phyloP scores from a whole-genome alignment of 1,140 invertebrate genomes.

The Apocrypta bakeri region DNA sequence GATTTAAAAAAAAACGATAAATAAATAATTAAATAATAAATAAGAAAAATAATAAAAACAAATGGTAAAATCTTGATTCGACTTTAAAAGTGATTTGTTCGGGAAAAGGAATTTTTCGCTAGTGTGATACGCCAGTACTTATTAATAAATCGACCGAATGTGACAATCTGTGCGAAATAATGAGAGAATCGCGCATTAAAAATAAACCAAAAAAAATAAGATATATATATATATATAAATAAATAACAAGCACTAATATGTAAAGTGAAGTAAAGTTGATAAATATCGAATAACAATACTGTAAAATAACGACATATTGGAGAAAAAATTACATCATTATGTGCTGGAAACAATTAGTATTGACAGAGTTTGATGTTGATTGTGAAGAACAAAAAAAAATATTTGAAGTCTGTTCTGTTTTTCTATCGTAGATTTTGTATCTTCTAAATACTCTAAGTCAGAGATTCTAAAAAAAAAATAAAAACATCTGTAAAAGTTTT shows the following conservation, averaged over 20 bases:
- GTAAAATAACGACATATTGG: slow-evolving; percentile 8
- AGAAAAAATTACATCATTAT: slow-evolving; percentile 40
- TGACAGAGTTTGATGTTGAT: slow-evolving; percentile 67
- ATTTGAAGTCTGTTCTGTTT: slow-evolving; percentile 71
- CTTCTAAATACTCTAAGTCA: slow-evolving; percentile 72
- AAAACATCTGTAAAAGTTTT: slow-evolving; percentile 41
- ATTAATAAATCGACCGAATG: slow-evolving; percentile 35
- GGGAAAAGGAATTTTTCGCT: neutral
- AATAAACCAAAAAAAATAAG: slow-evolving; percentile 52
- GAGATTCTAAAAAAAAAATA: slow-evolving; percentile 65
- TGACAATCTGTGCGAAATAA: slow-evolving; percentile 45
- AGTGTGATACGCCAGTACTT: neutral
- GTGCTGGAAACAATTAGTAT: slow-evolving; percentile 57
- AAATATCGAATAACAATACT: slow-evolving; percentile 51
- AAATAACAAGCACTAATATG: slow-evolving; percentile 48
- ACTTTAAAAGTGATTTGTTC: neutral
- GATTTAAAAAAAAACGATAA: neutral
- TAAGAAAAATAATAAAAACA: neutral
- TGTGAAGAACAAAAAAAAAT: slow-evolving; percentile 63
- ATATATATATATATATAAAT: slow-evolving; percentile 45
- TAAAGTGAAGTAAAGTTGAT: slow-evolving; percentile 49
- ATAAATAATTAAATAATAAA: neutral
- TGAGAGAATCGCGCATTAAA: slow-evolving; percentile 34
- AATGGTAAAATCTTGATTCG: neutral
- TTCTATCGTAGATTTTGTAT: slow-evolving; percentile 75